phyloP scores from a whole-genome alignment of 2,113 vertebrate species.

The Uropsilus gracilis region DNA sequence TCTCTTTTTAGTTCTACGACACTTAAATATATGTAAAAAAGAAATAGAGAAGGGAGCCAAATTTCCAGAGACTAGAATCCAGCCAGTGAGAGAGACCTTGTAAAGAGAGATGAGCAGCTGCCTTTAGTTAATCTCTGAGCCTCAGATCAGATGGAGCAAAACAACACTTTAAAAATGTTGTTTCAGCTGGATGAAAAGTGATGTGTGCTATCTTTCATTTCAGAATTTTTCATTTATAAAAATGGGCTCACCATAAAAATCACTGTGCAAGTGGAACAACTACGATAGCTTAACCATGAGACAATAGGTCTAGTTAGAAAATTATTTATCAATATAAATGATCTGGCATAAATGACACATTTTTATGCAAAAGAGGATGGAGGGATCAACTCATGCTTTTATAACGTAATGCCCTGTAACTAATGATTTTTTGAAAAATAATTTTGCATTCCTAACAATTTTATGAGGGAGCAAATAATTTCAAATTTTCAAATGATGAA shows the following conservation, averaged over 20 bases:
- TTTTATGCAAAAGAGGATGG: slow-evolving; percentile 81
- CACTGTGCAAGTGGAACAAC: slow-evolving; percentile 70
- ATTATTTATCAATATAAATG: slow-evolving; percentile 85
- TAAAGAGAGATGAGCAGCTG: slow-evolving; percentile 73
- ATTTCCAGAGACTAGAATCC: slow-evolving; percentile 55
- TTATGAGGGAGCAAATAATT: slow-evolving; percentile 82
- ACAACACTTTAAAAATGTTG: slow-evolving; percentile 71
- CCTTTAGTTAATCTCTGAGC: slow-evolving; percentile 63
- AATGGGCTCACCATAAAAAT: slow-evolving; percentile 76
- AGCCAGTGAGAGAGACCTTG: slow-evolving; percentile 46
- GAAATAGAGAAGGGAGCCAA: slow-evolving; percentile 45
- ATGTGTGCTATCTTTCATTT: slow-evolving; percentile 81
- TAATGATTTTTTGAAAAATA: slow-evolving; percentile 80
- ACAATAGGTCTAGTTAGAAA: slow-evolving; percentile 81
- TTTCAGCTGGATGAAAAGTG: slow-evolving; percentile 78
- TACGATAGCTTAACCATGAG: slow-evolving; percentile 73
- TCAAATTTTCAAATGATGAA: slow-evolving; percentile 83
- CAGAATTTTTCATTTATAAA: slow-evolving; percentile 76
- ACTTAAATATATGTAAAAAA: not conserved
- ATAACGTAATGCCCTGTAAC: slow-evolving; percentile 78
- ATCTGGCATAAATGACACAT: slow-evolving; percentile 76
- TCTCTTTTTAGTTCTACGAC: too few species aligned
- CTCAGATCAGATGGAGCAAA: slow-evolving; percentile 59
- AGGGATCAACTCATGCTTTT: slow-evolving; percentile 79
- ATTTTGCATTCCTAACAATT: slow-evolving; percentile 82